Evolutionary conservation across 1,140 invertebrate genomes (phyloP).

Genomic region (Scaptomyza pallida): DNA sequence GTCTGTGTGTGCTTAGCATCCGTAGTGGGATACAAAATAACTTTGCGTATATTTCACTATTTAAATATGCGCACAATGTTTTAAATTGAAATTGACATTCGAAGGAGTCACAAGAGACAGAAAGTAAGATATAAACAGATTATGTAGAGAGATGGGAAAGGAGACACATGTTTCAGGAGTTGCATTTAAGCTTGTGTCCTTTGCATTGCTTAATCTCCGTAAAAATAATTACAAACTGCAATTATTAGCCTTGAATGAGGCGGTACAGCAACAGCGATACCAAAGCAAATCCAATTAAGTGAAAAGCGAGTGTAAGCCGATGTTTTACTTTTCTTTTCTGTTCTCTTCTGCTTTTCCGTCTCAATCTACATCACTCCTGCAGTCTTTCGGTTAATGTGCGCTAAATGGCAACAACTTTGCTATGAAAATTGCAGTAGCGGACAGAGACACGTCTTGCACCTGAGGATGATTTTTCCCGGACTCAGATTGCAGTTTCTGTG

Average conservation of each 20-base stretch:
- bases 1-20: not conserved
- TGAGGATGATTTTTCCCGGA: constrained; percentile 21
- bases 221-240: constrained; percentile 81
- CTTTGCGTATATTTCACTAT: constrained; percentile 35
- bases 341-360: not conserved
- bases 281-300: constrained; percentile 79
- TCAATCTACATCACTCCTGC: not conserved
- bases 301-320: constrained; percentile 80
- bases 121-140: not conserved
- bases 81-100: constrained; percentile 45
- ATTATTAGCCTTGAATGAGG: constrained; percentile 67
- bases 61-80: constrained; percentile 36
- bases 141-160: not conserved
- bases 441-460: constrained; percentile 29
- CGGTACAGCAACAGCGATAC: constrained; percentile 35
- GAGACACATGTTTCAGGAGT: not conserved
- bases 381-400: constrained; percentile 49
- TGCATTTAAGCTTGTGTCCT: constrained; percentile 38
- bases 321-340: constrained; percentile 49
- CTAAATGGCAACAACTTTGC: constrained; percentile 49
- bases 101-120: constrained; percentile 11
- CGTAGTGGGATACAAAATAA: constrained; percentile 32
- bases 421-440: constrained; percentile 37
- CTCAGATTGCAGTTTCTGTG: not conserved
- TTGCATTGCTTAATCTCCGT: constrained; percentile 50